Percentiles rank a stretch among this genome's conserved stretches.
Evolutionary conservation across 2,113 vertebrate genomes (phyloP).

Genomic region (Laticauda laticaudata): DNA sequence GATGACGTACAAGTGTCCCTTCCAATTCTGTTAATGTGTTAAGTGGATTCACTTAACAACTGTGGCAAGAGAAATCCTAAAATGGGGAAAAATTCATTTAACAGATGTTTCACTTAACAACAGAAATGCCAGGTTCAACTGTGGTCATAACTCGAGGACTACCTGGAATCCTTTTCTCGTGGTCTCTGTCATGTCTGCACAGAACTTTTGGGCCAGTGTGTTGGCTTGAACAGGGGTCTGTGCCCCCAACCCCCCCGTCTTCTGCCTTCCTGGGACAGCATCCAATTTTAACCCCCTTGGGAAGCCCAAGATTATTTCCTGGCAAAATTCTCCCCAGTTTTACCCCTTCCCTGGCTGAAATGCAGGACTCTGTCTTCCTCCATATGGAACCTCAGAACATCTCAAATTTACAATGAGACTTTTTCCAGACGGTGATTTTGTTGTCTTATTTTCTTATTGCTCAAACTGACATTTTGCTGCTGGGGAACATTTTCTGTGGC

Average conservation of each 20-base stretch:
- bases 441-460: background rate
- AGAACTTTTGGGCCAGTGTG: background rate
- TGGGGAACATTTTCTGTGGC: background rate
- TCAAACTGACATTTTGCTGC: background rate
- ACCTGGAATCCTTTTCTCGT: background rate
- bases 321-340: background rate
- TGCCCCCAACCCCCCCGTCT: accelerated
- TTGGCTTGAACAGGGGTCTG: background rate
- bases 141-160: no score
- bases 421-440: background rate
- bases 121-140: no score
- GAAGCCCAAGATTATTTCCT: conserved; percentile 5
- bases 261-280: background rate
- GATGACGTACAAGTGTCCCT: no score
- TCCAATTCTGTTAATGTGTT: no score
- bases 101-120: no score
- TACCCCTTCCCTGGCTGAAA: background rate
- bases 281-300: background rate
- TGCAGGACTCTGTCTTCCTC: background rate
- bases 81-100: no score
- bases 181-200: accelerated
- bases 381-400: accelerated
- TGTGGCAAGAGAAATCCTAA: no score
- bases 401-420: background rate
- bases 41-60: no score